A percentile compares a stretch with the other conserved stretches of the same genome.
phyloP scores from a whole-genome alignment of 2,888 invertebrate species.

The Megastigmus dorsalis region DNA sequence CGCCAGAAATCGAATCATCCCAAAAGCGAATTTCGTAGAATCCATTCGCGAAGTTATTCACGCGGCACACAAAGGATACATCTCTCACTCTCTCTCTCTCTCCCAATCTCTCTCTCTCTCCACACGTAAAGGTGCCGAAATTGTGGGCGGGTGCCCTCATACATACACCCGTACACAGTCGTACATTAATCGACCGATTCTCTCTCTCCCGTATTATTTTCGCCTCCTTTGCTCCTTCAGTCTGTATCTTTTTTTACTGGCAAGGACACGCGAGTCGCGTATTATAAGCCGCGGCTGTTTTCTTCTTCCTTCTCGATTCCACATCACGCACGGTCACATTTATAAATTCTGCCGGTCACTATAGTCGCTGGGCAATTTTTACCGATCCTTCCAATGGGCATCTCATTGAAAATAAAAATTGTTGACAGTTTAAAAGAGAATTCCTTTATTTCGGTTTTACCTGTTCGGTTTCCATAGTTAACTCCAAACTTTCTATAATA shows the following conservation, averaged over 20 bases:
- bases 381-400: background rate
- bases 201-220: background rate
- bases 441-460: too few species aligned
- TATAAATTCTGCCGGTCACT: background rate
- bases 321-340: background rate
- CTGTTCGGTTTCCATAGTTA: too few species aligned
- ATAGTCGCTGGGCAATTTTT: background rate
- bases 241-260: too few species aligned
- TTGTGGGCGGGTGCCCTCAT: constrained; percentile 31
- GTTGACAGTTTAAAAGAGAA: background rate
- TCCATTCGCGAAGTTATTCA: constrained; percentile 28
- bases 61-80: constrained; percentile 38
- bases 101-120: too few species aligned
- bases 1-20: constrained; percentile 41
- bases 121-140: constrained; percentile 23
- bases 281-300: background rate
- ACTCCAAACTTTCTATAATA: too few species aligned
- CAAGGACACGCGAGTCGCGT: constrained; percentile 39
- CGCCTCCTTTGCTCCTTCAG: background rate
- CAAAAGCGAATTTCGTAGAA: constrained; percentile 42
- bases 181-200: constrained; percentile 10
- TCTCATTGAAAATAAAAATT: background rate
- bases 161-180: too few species aligned
- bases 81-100: too few species aligned
- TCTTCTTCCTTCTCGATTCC: background rate